Evolutionary conservation across 2,888 invertebrate genomes (phyloP).

Genomic region (Augiades crinisus): DNA sequence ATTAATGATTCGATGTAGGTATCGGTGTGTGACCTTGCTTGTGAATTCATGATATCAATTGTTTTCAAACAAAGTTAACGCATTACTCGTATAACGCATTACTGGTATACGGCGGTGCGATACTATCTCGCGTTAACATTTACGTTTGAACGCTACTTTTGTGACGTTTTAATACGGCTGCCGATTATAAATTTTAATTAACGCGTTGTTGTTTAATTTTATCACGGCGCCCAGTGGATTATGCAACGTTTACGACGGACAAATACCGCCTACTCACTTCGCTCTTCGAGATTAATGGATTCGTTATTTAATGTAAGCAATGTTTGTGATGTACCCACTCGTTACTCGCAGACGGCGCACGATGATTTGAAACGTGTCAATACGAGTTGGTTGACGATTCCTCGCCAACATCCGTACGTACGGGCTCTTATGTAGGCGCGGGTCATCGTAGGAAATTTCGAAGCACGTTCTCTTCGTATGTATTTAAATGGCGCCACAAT

Average conservation of each 20-base stretch:
- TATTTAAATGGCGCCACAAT: conserved; percentile 56
- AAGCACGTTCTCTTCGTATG: conserved; percentile 46
- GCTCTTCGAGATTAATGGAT: conserved; percentile 30
- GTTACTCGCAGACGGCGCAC: conserved; percentile 22
- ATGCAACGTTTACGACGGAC: conserved; percentile 38
- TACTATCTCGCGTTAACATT: conserved; percentile 21
- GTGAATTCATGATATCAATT: conserved; percentile 49
- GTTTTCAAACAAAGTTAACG: conserved; percentile 40
- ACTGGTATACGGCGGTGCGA: conserved; percentile 10
- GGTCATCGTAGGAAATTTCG: conserved; percentile 50
- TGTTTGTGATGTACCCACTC: conserved; percentile 15
- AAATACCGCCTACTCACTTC: conserved; percentile 25
- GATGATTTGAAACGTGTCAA: conserved; percentile 33
- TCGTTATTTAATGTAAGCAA: conserved; percentile 20
- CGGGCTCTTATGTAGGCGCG: conserved; percentile 43
- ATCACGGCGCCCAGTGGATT: conserved; percentile 39
- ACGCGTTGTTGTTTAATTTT: conserved; percentile 41
- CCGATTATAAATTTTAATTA: conserved; percentile 19
- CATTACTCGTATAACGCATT: conserved; percentile 10
- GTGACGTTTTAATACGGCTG: conserved; percentile 7
- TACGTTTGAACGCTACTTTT: conserved; percentile 26
- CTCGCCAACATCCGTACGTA: conserved; percentile 31
- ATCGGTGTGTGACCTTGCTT: conserved; percentile 42
- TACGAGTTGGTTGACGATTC: conserved; percentile 30
- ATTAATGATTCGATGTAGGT: conserved; percentile 35